Evolutionary conservation across 2,797 vertebrate species (phyloP).

Genomic region (Mareca strepera): DNA sequence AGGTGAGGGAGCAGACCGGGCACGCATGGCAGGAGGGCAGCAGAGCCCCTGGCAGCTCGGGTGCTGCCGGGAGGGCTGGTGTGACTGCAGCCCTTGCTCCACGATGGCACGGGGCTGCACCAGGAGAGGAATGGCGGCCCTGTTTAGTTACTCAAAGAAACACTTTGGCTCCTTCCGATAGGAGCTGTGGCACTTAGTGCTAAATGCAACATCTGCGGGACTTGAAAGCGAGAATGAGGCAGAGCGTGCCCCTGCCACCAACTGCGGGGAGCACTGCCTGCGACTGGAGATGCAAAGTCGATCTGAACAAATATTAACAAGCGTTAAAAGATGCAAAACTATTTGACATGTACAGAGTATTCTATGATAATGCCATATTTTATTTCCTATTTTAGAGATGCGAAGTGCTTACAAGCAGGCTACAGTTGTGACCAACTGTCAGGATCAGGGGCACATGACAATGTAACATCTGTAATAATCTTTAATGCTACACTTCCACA

Average conservation of each 20-base stretch:
- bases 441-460: neutral
- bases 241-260: neutral
- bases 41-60: neutral
- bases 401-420: neutral
- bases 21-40: neutral
- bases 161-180: neutral
- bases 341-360: neutral
- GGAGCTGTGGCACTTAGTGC: neutral
- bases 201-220: neutral
- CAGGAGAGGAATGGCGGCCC: neutral
- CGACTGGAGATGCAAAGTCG: neutral
- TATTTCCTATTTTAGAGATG: neutral
- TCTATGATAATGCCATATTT: neutral
- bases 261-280: rapidly evolving
- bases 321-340: neutral
- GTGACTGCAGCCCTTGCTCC: neutral
- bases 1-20: neutral
- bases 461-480: neutral
- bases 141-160: slow-evolving; percentile 57
- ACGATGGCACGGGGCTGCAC: neutral
- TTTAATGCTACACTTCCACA: neutral
- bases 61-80: neutral
- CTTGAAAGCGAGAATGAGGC: neutral
- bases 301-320: neutral
- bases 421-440: neutral